phyloP scores from a whole-genome alignment of 2,888 invertebrate genomes.

The Melanostoma mellinum region DNA sequence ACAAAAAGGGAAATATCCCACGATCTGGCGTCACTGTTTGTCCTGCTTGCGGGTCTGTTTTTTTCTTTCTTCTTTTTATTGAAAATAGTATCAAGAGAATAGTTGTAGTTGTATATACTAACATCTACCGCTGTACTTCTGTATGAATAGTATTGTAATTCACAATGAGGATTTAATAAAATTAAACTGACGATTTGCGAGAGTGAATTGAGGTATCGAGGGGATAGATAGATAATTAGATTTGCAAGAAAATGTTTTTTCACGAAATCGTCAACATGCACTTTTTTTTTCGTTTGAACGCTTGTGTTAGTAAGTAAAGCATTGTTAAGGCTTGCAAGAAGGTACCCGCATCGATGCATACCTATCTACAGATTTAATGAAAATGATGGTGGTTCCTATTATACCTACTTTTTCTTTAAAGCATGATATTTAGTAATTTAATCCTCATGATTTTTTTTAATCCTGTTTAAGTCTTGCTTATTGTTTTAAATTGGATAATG shows the following conservation, averaged over 20 bases:
- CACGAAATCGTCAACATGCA: not conserved
- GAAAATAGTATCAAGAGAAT: conserved; percentile 23
- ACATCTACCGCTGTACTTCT: not conserved
- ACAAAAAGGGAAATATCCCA: too few relatives aligned
- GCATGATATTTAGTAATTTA: conserved; percentile 53
- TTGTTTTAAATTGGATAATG: conserved; percentile 3
- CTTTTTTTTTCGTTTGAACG: conserved; percentile 14
- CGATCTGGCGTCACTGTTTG: too few relatives aligned
- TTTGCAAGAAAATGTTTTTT: conserved; percentile 39
- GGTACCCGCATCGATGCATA: conserved; percentile 45
- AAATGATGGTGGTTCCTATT: not conserved
- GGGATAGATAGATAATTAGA: conserved; percentile 60
- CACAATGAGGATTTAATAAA: conserved; percentile 51
- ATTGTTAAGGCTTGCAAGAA: not conserved
- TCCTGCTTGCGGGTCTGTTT: conserved; percentile 18
- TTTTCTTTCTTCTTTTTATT: conserved; percentile 1
- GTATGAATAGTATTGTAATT: conserved; percentile 22
- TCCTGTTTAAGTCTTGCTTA: not conserved
- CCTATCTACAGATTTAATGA: not conserved
- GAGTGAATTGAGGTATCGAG: conserved; percentile 29
- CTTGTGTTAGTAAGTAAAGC: too few relatives aligned
- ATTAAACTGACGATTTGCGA: conserved; percentile 32
- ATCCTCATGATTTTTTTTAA: conserved; percentile 9
- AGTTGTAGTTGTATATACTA: conserved; percentile 1
- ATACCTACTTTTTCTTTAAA: not conserved